These are phyloP conservation scores for Papilio polytes DNA, from an alignment of 1,140 invertebrate species.

Conservation along the genomic window DNA sequence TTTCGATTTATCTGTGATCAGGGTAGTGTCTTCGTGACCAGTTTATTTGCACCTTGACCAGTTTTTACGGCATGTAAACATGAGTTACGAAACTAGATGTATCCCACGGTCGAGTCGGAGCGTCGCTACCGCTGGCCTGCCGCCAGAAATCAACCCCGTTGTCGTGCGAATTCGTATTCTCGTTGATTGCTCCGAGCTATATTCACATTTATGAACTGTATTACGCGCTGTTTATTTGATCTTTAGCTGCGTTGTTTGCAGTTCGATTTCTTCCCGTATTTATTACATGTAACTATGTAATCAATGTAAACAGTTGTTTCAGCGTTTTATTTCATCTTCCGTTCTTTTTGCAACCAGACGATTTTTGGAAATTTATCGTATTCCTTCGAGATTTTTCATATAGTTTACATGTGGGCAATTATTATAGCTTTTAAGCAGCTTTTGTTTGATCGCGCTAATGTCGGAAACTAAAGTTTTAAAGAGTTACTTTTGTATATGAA, in stretches of 20 bases:
- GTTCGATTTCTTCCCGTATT: slow-evolving; percentile 1
- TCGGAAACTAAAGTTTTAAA: neutral
- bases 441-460: neutral
- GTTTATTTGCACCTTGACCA: slow-evolving; percentile 64
- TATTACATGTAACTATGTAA: neutral
- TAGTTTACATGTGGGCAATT: too few species aligned
- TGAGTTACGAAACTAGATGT: slow-evolving; percentile 76
- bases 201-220: slow-evolving; percentile 29
- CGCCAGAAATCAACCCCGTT: slow-evolving; percentile 69
- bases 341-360: too few species aligned
- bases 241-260: slow-evolving; percentile 8
- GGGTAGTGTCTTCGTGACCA: neutral
- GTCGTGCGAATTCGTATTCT: slow-evolving; percentile 63
- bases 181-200: slow-evolving; percentile 37
- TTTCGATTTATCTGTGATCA: neutral
- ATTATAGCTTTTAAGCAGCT: neutral
- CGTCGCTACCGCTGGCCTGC: slow-evolving; percentile 55
- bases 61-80: slow-evolving; percentile 75
- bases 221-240: slow-evolving; percentile 6
- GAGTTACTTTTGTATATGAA: neutral
- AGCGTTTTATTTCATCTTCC: neutral
- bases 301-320: neutral
- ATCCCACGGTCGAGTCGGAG: slow-evolving; percentile 50
- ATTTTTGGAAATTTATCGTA: too few species aligned
- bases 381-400: too few species aligned